Conservation (phyloP, 2,113 vertebrate species). For the Cinclus mexicanus region DNA sequence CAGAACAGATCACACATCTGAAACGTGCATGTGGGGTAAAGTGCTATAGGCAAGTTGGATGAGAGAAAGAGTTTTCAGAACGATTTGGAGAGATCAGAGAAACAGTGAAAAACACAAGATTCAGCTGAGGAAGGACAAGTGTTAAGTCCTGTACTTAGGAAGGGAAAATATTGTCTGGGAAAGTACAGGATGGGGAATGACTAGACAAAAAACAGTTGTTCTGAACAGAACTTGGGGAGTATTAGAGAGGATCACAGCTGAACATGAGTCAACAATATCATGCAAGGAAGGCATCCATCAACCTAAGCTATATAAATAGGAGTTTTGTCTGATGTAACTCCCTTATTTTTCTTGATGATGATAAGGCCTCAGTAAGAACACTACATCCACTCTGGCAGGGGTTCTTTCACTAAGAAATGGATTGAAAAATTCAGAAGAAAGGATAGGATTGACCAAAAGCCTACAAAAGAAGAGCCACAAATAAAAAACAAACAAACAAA, state of each 20-base stretch:
- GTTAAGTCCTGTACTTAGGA: background rate
- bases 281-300: background rate
- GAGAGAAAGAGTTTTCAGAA: background rate
- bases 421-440: background rate
- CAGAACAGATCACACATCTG: background rate
- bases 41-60: background rate
- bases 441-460: background rate
- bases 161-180: background rate
- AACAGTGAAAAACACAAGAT: background rate
- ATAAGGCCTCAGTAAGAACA: background rate
- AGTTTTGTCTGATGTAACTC: background rate
- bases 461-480: background rate
- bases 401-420: background rate
- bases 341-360: background rate
- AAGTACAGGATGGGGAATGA: background rate
- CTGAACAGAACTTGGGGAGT: background rate
- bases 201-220: background rate
- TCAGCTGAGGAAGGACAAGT: slow-evolving; percentile 1
- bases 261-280: slow-evolving; percentile 14
- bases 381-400: background rate
- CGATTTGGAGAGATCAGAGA: background rate
- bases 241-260: slow-evolving; percentile 31
- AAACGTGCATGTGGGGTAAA: background rate
- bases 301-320: background rate
- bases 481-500: no score